Evolutionary conservation across 2,888 invertebrate genomes (phyloP).

Genomic region (Iphiclides podalirius): DNA sequence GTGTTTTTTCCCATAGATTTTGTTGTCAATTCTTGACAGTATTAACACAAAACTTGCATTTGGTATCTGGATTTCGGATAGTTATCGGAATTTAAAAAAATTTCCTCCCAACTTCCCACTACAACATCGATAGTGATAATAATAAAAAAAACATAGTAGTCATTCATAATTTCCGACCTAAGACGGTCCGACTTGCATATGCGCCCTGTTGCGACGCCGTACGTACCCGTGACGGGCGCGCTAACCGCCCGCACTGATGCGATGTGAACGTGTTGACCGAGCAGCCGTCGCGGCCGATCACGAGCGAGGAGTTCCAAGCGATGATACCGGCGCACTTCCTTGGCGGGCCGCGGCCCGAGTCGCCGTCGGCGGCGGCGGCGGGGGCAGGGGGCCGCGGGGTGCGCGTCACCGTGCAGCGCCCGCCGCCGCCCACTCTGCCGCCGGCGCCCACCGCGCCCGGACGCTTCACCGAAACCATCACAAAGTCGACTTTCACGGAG

Average conservation of each 20-base stretch:
- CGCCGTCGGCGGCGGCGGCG: too few species aligned
- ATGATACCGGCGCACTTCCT: constrained; percentile 96
- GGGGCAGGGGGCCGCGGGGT: constrained; percentile 61
- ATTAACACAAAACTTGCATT: neutral
- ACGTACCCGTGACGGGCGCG: too few species aligned
- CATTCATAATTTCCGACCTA: too few species aligned
- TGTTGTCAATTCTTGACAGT: neutral
- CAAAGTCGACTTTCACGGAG: constrained; percentile 97
- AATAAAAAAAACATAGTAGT: too few species aligned
- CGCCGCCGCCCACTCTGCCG: constrained; percentile 84
- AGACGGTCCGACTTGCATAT: too few species aligned
- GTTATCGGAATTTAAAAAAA: neutral
- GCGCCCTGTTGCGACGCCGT: neutral
- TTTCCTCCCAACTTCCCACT: too few species aligned
- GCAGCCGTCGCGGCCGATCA: constrained; percentile 90
- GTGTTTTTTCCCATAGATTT: too few species aligned
- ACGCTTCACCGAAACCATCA: constrained; percentile 95
- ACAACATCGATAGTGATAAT: too few species aligned
- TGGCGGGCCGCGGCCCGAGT: constrained; percentile 57
- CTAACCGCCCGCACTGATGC: constrained; percentile 41
- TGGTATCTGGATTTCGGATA: constrained; percentile 16
- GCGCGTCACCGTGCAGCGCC: constrained; percentile 91
- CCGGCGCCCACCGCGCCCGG: constrained; percentile 92
- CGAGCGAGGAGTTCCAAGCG: constrained; percentile 96
- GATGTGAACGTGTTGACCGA: constrained; percentile 77